phyloP scores from a whole-genome alignment of 2,113 vertebrate species.

The Menura novaehollandiae region DNA sequence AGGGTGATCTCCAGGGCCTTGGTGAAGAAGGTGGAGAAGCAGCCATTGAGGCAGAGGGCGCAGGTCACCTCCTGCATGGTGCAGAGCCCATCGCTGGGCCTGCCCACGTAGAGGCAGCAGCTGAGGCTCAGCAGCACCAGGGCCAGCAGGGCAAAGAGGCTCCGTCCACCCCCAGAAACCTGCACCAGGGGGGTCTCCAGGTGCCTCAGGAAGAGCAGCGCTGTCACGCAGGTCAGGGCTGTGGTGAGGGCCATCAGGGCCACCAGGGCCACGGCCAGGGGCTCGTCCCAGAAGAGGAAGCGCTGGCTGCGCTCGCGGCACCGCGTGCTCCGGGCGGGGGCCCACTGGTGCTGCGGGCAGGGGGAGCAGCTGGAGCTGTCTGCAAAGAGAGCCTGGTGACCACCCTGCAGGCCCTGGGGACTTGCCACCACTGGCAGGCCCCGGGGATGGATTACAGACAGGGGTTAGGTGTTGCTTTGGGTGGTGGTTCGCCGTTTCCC shows the following conservation, averaged over 20 bases:
- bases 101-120: constrained; percentile 75
- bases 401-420: background rate
- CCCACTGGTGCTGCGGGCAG: constrained; percentile 78
- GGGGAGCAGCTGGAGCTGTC: constrained; percentile 74
- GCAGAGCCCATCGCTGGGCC: constrained; percentile 67
- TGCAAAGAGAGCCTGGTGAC: background rate
- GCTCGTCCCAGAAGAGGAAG: constrained; percentile 72
- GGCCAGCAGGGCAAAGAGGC: constrained; percentile 65
- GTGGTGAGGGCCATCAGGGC: constrained; percentile 12
- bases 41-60: constrained; percentile 73
- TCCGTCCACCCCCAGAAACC: constrained; percentile 68
- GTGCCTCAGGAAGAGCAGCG: constrained; percentile 67
- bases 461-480: rapidly evolving
- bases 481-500: background rate
- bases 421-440: background rate
- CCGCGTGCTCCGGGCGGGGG: constrained; percentile 45
- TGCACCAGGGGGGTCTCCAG: constrained; percentile 66
- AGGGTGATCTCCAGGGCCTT: constrained; percentile 71
- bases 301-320: constrained; percentile 71
- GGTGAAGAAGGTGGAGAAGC: constrained; percentile 75
- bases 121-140: constrained; percentile 73
- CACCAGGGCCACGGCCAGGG: constrained; percentile 47
- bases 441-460: background rate
- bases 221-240: constrained; percentile 14
- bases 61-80: constrained; percentile 66